phyloP scores from a whole-genome alignment of 1,140 invertebrate genomes.

The Solenopsis invicta region DNA sequence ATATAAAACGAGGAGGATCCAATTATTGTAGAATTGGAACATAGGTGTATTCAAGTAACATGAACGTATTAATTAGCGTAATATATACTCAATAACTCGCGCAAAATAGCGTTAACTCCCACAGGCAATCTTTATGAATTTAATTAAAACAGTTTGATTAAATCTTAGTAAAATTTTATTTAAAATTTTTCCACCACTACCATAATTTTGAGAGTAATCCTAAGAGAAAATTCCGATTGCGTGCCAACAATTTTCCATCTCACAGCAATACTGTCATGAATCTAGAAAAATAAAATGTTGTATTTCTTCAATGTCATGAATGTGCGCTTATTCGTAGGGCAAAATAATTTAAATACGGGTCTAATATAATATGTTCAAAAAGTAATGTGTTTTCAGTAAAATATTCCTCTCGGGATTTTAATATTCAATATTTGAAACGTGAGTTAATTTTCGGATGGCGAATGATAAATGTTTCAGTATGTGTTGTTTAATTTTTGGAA shows the following conservation, averaged over 20 bases:
- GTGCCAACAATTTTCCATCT: not conserved
- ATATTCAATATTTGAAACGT: not conserved
- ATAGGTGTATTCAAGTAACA: too few relatives aligned
- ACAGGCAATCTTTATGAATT: too few relatives aligned
- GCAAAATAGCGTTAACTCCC: too few relatives aligned
- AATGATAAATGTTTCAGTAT: slow-evolving; percentile 28
- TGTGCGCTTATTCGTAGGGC: not conserved
- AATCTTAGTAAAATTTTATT: too few relatives aligned
- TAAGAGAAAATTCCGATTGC: too few relatives aligned
- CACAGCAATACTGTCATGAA: not conserved
- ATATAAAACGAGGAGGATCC: too few relatives aligned
- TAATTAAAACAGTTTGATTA: too few relatives aligned
- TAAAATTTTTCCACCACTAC: too few relatives aligned
- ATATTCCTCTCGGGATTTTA: slow-evolving; percentile 17
- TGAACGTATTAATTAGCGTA: too few relatives aligned
- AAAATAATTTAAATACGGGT: not conserved
- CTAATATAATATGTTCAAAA: not conserved
- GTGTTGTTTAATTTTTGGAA: slow-evolving; percentile 15
- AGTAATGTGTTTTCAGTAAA: not conserved
- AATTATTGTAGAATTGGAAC: too few relatives aligned
- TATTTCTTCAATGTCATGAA: not conserved
- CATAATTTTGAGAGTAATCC: too few relatives aligned
- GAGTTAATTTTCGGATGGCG: not conserved
- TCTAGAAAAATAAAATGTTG: not conserved
- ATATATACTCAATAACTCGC: too few relatives aligned